Conservation (phyloP, 2,888 invertebrate species). For the Eupithecia insigniata region DNA sequence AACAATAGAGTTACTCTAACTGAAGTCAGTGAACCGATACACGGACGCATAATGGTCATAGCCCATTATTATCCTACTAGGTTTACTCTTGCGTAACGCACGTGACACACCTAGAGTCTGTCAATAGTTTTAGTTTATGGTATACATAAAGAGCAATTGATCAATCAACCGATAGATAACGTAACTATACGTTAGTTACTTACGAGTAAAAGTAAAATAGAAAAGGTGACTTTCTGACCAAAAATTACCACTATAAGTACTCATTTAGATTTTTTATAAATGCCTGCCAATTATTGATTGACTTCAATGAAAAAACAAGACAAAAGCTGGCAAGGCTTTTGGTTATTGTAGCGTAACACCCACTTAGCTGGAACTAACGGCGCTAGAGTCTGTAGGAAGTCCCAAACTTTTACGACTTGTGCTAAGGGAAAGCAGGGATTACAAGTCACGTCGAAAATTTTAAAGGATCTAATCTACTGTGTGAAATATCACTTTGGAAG, state of each 20-base stretch:
- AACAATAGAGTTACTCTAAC: conserved; percentile 7
- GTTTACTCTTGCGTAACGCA: conserved; percentile 55
- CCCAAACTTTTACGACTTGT: too few species aligned
- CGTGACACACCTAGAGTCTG: conserved; percentile 44
- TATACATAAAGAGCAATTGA: conserved; percentile 40
- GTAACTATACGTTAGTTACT: neutral
- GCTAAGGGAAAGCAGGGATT: too few species aligned
- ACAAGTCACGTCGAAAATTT: too few species aligned
- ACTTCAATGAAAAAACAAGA: too few species aligned
- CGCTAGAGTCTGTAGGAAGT: too few species aligned
- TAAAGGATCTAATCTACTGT: neutral
- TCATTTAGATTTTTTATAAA: neutral
- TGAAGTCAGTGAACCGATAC: conserved; percentile 37
- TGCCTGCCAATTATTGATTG: neutral
- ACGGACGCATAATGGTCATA: neutral
- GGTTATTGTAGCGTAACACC: too few species aligned
- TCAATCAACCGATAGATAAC: conserved; percentile 22
- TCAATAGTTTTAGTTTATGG: conserved; percentile 34
- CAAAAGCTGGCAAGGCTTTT: neutral
- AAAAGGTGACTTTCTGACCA: neutral
- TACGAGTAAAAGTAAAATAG: neutral
- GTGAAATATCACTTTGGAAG: neutral
- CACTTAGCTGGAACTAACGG: too few species aligned
- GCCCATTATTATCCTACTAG: conserved; percentile 48
- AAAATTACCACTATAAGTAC: too few species aligned